A percentile compares a stretch with the other conserved stretches of the same genome.
These are phyloP conservation scores for Sphyrna mokarran DNA, from an alignment of 2,113 vertebrate genomes.

Conservation along the genomic window DNA sequence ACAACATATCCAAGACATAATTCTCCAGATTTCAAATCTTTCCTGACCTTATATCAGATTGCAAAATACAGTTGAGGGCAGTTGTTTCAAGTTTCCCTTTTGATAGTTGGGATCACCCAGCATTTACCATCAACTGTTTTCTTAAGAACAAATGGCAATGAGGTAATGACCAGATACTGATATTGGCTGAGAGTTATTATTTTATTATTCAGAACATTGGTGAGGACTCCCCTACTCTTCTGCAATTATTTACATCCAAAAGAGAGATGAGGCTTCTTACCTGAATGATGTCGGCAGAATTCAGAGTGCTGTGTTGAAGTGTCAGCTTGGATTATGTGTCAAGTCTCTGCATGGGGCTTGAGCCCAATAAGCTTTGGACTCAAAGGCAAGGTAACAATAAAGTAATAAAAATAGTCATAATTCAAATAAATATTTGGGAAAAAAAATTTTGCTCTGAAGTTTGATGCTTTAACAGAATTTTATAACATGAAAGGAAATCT, in stretches of 20 bases:
- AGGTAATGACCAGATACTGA: neutral
- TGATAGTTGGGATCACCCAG: too few species aligned
- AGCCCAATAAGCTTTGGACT: neutral
- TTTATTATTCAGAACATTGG: neutral
- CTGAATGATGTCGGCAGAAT: neutral
- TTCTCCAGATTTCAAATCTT: too few species aligned
- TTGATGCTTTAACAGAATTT: neutral
- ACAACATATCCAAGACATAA: too few species aligned
- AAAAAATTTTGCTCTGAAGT: neutral
- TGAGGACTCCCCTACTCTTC: neutral
- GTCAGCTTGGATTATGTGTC: neutral
- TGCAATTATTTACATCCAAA: neutral
- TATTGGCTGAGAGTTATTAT: neutral
- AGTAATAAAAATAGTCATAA: neutral
- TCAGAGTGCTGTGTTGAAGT: neutral
- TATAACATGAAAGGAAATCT: neutral
- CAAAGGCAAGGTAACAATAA: neutral
- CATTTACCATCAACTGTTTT: too few species aligned
- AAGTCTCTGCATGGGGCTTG: neutral
- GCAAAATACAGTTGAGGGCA: too few species aligned
- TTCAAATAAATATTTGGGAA: neutral
- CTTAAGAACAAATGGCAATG: neutral
- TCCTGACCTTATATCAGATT: too few species aligned
- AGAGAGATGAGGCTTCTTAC: neutral
- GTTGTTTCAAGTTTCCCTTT: too few species aligned